A percentile compares a stretch with the other conserved stretches of the same genome.
These are phyloP conservation scores for Drosophila bocqueti DNA, from an alignment of 1,140 invertebrate species.

Conservation along the genomic window DNA sequence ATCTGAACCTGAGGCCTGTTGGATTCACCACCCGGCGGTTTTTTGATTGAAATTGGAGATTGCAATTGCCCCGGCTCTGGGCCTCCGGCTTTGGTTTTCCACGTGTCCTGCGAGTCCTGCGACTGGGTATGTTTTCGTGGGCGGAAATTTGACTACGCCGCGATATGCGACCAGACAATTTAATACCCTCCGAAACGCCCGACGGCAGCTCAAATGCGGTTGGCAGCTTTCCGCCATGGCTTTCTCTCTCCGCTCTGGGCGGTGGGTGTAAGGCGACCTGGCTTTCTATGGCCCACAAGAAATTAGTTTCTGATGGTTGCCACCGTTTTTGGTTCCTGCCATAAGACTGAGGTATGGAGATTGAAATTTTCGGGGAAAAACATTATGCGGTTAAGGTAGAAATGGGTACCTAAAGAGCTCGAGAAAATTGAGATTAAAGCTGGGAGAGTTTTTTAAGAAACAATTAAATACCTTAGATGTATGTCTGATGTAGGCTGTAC, in stretches of 20 bases:
- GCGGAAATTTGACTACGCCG: constrained; percentile 78
- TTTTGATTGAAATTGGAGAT: constrained; percentile 83
- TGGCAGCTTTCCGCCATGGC: constrained; percentile 37
- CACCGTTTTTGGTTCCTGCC: constrained; percentile 14
- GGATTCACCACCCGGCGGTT: constrained; percentile 59
- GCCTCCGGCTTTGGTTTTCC: constrained; percentile 10
- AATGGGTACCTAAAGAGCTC: not conserved
- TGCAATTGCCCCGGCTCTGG: constrained; percentile 68
- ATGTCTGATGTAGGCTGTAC: not conserved
- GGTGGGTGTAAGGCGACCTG: constrained; percentile 33
- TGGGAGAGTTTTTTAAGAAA: not conserved
- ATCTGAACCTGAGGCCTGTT: constrained; percentile 25
- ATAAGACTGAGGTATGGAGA: constrained; percentile 19
- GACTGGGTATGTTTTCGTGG: constrained; percentile 9
- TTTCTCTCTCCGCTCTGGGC: not conserved
- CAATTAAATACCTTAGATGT: no score
- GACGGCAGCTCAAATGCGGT: constrained; percentile 62
- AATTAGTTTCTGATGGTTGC: constrained; percentile 69
- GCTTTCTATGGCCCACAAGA: constrained; percentile 54
- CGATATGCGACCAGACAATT: constrained; percentile 76
- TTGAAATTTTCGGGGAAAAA: constrained; percentile 17
- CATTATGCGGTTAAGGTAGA: not conserved
- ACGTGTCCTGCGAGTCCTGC: not conserved
- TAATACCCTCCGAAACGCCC: constrained; percentile 69
- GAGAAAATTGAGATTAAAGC: constrained; percentile 5